Evolutionary conservation across 2,113 vertebrate genomes (phyloP).

Genomic region (Pyxicephalus adspersus): DNA sequence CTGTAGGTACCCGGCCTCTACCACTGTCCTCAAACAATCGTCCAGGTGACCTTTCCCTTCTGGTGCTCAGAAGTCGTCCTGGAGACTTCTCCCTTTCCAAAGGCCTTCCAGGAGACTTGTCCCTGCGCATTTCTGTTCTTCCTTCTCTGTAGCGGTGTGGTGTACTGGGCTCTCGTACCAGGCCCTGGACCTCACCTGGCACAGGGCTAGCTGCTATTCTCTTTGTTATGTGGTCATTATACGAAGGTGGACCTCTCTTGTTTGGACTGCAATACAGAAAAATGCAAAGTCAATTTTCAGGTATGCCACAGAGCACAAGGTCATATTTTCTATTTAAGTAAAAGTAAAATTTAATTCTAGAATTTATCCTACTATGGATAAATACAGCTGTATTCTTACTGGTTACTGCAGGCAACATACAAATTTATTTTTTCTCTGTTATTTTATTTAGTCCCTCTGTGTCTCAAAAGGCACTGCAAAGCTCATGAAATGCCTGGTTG

Average conservation of each 20-base stretch:
- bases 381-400: no score
- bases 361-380: no score
- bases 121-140: slow-evolving; percentile 90
- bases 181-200: slow-evolving; percentile 82
- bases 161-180: slow-evolving; percentile 94
- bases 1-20: slow-evolving; percentile 83
- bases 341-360: no score
- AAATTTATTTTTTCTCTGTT: no score
- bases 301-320: no score
- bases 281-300: neutral
- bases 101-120: slow-evolving; percentile 93
- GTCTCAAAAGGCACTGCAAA: no score
- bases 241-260: slow-evolving; percentile 95
- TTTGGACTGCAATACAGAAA: slow-evolving; percentile 80
- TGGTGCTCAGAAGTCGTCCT: slow-evolving; percentile 87
- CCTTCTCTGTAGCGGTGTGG: slow-evolving; percentile 96
- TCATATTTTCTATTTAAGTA: no score
- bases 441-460: no score
- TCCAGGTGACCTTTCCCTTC: slow-evolving; percentile 90
- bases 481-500: no score
- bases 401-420: no score
- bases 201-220: slow-evolving; percentile 88
- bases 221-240: slow-evolving; percentile 98
- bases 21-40: slow-evolving; percentile 87
- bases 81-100: slow-evolving; percentile 96